Percentiles rank a stretch among this genome's conserved stretches.
Conservation (phyloP, 1,140 invertebrate genomes). For the Galleria mellonella region DNA sequence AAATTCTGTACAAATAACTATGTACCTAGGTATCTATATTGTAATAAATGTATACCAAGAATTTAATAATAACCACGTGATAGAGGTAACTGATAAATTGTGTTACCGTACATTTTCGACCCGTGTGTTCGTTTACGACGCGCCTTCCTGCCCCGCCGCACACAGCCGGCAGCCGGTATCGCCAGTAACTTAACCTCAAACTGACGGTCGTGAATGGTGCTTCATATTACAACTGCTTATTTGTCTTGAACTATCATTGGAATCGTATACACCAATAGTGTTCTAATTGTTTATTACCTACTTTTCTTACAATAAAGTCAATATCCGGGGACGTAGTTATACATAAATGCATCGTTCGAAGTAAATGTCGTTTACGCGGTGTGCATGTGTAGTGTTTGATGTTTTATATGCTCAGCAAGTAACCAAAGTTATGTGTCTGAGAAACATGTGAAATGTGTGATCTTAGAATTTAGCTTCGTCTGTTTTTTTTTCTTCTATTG, state of each 20-base stretch:
- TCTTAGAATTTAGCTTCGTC: constrained; percentile 10
- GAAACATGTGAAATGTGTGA: constrained; percentile 11
- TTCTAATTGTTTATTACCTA: background rate
- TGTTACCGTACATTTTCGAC: constrained; percentile 16
- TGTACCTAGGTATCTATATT: no score
- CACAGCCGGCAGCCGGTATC: constrained; percentile 56
- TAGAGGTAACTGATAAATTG: no score
- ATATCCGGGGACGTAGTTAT: no score
- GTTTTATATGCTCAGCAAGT: background rate
- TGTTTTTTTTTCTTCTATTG: constrained; percentile 11
- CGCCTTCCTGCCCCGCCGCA: constrained; percentile 34
- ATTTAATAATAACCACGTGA: no score
- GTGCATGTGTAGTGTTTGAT: constrained; percentile 10
- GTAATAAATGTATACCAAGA: no score
- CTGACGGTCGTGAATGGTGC: constrained; percentile 63
- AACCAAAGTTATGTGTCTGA: constrained; percentile 7
- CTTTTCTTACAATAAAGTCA: no score
- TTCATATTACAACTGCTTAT: constrained; percentile 55
- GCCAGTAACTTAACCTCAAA: constrained; percentile 72
- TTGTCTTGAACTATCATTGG: constrained; percentile 25
- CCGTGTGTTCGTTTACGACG: constrained; percentile 41
- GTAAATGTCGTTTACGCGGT: constrained; percentile 4
- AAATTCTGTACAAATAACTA: no score
- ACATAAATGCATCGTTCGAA: no score
- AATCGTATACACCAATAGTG: background rate